Evolutionary conservation across 37 sponge, comb jelly and placozoan species (phyloP).

Genomic region (Oopsacas minuta): DNA sequence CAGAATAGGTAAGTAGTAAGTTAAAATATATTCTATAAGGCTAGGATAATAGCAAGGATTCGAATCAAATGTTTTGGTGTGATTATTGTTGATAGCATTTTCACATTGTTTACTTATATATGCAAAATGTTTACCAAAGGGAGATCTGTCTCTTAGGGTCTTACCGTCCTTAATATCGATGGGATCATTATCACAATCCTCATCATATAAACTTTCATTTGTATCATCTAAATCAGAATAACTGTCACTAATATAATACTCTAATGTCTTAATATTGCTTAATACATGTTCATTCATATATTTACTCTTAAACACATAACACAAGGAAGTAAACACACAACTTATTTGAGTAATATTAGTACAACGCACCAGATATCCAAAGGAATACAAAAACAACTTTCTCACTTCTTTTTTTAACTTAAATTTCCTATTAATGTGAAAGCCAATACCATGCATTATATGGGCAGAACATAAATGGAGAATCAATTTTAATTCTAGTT

Average conservation of each 20-base stretch:
- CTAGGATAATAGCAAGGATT: background rate
- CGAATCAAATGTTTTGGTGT: background rate
- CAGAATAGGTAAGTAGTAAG: background rate
- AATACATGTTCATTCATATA: background rate
- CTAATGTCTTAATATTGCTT: background rate
- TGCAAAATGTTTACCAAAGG: background rate
- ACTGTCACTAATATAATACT: background rate
- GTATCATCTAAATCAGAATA: background rate
- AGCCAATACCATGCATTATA: background rate
- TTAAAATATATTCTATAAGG: background rate
- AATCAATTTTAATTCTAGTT: background rate
- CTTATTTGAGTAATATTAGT: background rate
- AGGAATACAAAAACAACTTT: background rate
- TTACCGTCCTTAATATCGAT: background rate
- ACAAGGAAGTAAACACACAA: background rate
- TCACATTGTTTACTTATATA: background rate
- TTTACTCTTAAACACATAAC: background rate
- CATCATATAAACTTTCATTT: background rate
- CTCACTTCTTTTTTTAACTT: background rate
- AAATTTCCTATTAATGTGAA: background rate
- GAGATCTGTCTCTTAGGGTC: background rate
- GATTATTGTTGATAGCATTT: background rate
- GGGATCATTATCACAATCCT: background rate
- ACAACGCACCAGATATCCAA: background rate
- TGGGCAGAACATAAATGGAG: background rate